Conservation (phyloP, 2,888 invertebrate species). For the Ecdyonurus torrentis region DNA sequence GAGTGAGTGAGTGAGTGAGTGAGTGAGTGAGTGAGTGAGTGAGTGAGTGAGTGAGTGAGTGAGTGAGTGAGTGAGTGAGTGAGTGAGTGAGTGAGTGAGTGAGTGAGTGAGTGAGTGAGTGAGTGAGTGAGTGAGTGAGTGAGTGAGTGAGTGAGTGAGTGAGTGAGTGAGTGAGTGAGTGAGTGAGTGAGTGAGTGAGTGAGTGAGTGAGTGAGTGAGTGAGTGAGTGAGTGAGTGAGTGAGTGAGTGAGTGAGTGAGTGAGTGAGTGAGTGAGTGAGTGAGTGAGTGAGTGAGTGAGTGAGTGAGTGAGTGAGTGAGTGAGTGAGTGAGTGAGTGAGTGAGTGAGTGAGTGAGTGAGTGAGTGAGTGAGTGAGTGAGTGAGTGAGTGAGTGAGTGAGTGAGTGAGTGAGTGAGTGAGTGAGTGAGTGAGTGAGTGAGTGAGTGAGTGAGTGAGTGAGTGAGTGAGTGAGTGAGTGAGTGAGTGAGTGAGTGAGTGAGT, state of each 20-base stretch:
- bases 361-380: slow-evolving; percentile 6
- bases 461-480: slow-evolving; percentile 10
- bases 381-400: slow-evolving; percentile 6
- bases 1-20: slow-evolving; percentile 3
- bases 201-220: slow-evolving; percentile 2
- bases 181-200: not conserved
- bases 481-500: slow-evolving; percentile 10
- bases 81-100: slow-evolving; percentile 1
- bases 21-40: slow-evolving; percentile 5
- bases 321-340: slow-evolving; percentile 4
- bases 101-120: slow-evolving; percentile 2
- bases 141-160: slow-evolving; percentile 4
- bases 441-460: slow-evolving; percentile 9
- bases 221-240: not conserved
- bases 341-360: slow-evolving; percentile 5
- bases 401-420: slow-evolving; percentile 5
- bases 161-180: slow-evolving; percentile 2
- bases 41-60: slow-evolving; percentile 4
- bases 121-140: not conserved
- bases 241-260: not conserved
- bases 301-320: slow-evolving; percentile 2
- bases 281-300: slow-evolving; percentile 5
- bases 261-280: slow-evolving; percentile 5
- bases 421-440: slow-evolving; percentile 10
- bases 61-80: slow-evolving; percentile 6